Base-by-base conservation (phyloP, 2,797 vertebrate species). In the Discoglossus pictus region DNA sequence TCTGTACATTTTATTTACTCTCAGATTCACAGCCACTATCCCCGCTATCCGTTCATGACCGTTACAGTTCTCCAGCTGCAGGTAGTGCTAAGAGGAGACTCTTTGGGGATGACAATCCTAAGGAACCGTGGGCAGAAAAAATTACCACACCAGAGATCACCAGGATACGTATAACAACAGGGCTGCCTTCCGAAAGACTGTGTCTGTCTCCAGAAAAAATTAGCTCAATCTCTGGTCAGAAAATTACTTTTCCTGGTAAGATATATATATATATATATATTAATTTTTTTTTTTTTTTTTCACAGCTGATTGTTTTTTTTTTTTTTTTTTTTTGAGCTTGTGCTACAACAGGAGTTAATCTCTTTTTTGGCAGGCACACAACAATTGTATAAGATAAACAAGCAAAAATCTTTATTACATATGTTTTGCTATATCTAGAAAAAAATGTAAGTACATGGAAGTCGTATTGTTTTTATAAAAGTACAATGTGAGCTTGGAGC, bases 1-100 rank as follows among this genome's bases (percentile, higher is more conserved):
- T n/a, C n/a, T n/a, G n/a, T 31, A 24, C 15, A 6, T 11, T 53
- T 16, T 53, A 16, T 17, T 17, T 11, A n/a, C 1, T 3, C 12
- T 42, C 73, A 99, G 97, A 97, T 27, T 10, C 87, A 20, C 89
- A 84, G 21, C 91, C 91, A 0, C 76, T 93, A 34, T 99, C 96
- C 31, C 97, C 96, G 0, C 83, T 99, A 61, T 94, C 92, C 0
- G 90, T 98, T 50, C 94, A 98, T 0, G 96, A 99, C 69, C 88
- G 96, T 50, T 99, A 93, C 81, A 96, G 92, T 80, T 99, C 97
- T 31, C 97, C 97, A 1, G 79, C 90, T 0, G 97, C 97, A 1
- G 97, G 97, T 56, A 96, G 94, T 25, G 96, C 94, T 1, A 98
- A 97, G 62, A 92, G 96, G 0, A 92, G 94, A 40, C 93, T 99